Evolutionary conservation across 1,140 invertebrate genomes (phyloP), one percentile per base, ranked within the genome.

Genomic region (Carcinoscorpius rotundicauda): DNA sequence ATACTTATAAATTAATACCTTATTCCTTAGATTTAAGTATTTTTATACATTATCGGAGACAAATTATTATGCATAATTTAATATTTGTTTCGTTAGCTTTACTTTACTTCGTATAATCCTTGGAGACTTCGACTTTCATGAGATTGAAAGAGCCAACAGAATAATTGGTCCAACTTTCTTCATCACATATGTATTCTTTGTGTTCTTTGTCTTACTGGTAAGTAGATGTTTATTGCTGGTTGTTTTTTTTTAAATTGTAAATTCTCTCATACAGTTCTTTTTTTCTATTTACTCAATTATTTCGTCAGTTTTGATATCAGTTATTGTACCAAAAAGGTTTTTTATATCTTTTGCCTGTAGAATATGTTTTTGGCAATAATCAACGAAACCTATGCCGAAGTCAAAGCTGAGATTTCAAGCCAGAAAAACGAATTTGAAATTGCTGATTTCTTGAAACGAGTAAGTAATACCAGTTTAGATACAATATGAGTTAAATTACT

Each of bases 331-430:
- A 29, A 29, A 29, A 29, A 29, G 29, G 29, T 29, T 29, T 29
- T 29, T 29, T 0, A 29, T 29, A 29, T 29, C 29, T 29, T 29
- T 29, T 29, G 0, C 29, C 29, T 76, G 4, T 70, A 85, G 84
- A 89, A 89, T 75, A 89, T 90, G 87, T 90, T 90, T 75, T 74
- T 91, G 74, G 88, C 88, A 64, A 90, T 90, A 69, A 88, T 90
- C 68, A 89, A 88, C 72, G 88, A 91, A 73, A 85, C 86, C 0
- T 87, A 87, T 65, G 78, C 82, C 3, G 81, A 85, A 71, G 85
- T 87, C 0, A 89, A 89, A 75, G 80, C 80, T 4, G 87, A 89
- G 73, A 82, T 87, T 68, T 79, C 82, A 51, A 78, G 80, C 60
- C 79, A 84, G 66, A 81, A 81, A 67, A 82, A 84, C 70, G 84